Percentiles rank a stretch among this genome's conserved stretches.
Conservation (phyloP, 2,797 vertebrate genomes). For the Peromyscus nudipes region DNA sequence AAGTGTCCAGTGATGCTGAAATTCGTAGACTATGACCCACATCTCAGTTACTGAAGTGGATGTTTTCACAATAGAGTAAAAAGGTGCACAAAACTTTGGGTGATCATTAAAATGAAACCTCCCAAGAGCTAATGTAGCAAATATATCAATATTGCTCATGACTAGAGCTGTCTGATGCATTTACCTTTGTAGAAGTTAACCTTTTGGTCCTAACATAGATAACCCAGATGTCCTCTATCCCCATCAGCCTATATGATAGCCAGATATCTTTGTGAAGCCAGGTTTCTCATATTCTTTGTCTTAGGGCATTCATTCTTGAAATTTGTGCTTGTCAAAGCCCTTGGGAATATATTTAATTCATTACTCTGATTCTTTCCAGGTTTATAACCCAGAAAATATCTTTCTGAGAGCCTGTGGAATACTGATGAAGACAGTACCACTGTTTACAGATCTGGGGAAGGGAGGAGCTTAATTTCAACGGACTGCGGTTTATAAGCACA, state of each 20-base stretch:
- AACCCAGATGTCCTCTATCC: fast-evolving
- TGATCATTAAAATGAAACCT: not conserved
- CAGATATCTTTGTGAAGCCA: not conserved
- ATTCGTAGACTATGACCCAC: not conserved
- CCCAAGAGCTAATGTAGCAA: not conserved
- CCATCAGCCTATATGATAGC: not conserved
- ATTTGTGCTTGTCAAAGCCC: not conserved
- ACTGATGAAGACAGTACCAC: not conserved
- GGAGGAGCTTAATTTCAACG: not conserved
- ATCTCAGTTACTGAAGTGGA: not conserved
- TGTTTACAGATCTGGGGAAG: not conserved
- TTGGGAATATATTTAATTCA: not conserved
- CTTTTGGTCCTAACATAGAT: not conserved
- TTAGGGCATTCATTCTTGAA: not conserved
- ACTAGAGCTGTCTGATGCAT: not conserved
- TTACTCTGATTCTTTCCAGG: not conserved
- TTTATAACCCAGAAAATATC: not conserved
- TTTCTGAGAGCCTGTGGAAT: not conserved
- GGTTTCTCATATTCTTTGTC: not conserved
- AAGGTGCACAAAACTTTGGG: not conserved
- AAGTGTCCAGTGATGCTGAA: not conserved
- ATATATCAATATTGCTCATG: not conserved
- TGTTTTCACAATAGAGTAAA: not conserved
- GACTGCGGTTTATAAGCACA: not conserved
- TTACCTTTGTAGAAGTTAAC: not conserved